Evolutionary conservation across 2,888 invertebrate species (phyloP).

Genomic region (Nemapogon koenigi): DNA sequence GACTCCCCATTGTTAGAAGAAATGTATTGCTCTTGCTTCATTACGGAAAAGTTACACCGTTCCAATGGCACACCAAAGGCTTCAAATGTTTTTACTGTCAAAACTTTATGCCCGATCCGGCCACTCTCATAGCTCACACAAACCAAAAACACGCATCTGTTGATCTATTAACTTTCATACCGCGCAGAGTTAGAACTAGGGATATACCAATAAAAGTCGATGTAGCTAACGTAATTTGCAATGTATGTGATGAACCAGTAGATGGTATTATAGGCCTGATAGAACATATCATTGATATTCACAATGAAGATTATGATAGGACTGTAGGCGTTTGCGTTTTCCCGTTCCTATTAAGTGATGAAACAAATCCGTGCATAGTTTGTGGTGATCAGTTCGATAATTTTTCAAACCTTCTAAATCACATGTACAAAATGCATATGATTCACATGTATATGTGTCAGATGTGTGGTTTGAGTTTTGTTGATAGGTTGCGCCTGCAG

Average conservation of each 20-base stretch:
- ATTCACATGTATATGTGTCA: slow-evolving; percentile 37
- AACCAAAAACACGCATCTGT: slow-evolving; percentile 23
- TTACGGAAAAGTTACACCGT: slow-evolving; percentile 36
- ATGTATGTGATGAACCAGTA: slow-evolving; percentile 25
- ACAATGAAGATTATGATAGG: slow-evolving; percentile 28
- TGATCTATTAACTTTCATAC: slow-evolving; percentile 28
- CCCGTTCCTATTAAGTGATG: slow-evolving; percentile 31
- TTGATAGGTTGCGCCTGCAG: slow-evolving; percentile 30
- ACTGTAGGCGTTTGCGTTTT: slow-evolving; percentile 29
- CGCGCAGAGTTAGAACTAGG: slow-evolving; percentile 34
- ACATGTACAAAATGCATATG: slow-evolving; percentile 42
- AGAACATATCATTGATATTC: slow-evolving; percentile 26
- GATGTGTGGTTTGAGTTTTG: slow-evolving; percentile 37
- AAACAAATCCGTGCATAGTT: slow-evolving; percentile 28
- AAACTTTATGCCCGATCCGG: slow-evolving; percentile 32
- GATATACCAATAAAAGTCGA: slow-evolving; percentile 45
- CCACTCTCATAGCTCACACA: slow-evolving; percentile 30
- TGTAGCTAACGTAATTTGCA: slow-evolving; percentile 30
- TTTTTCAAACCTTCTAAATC: slow-evolving; percentile 30
- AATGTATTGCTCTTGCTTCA: slow-evolving; percentile 34
- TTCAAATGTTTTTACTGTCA: slow-evolving; percentile 42
- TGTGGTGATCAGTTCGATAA: slow-evolving; percentile 34
- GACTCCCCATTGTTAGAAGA: slow-evolving; percentile 28
- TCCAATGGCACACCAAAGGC: slow-evolving; percentile 41
- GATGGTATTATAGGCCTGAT: slow-evolving; percentile 28